Conservation (phyloP, 2,888 invertebrate species). For the Nemapogon koenigi region DNA sequence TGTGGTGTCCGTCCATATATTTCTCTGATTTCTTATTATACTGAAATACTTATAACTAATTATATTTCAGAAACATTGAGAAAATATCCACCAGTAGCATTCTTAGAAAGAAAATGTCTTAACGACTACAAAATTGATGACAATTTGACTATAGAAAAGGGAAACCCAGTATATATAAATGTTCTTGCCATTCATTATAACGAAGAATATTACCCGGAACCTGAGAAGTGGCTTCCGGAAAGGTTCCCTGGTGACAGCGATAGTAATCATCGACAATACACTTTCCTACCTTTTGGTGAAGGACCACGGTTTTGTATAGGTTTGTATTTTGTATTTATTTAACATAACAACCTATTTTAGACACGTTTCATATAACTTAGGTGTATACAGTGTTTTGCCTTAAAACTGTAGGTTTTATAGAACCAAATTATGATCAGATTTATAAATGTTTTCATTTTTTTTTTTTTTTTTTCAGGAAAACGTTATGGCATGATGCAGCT, state of each 20-base stretch:
- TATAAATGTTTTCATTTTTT: not conserved
- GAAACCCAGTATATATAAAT: slow-evolving; percentile 36
- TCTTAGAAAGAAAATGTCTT: slow-evolving; percentile 34
- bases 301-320: slow-evolving; percentile 37
- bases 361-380: no score
- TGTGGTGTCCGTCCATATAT: no score
- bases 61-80: slow-evolving; percentile 42
- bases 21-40: not conserved
- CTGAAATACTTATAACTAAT: not conserved
- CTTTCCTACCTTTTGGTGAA: slow-evolving; percentile 41
- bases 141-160: slow-evolving; percentile 29
- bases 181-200: slow-evolving; percentile 34
- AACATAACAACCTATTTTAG: not conserved
- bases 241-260: slow-evolving; percentile 27
- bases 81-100: slow-evolving; percentile 31
- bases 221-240: slow-evolving; percentile 36
- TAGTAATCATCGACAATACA: slow-evolving; percentile 32
- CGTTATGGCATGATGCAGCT: slow-evolving; percentile 45
- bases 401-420: not conserved
- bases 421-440: not conserved
- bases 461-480: slow-evolving; percentile 32
- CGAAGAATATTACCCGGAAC: slow-evolving; percentile 31
- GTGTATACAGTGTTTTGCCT: not conserved
- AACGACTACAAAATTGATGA: slow-evolving; percentile 30
- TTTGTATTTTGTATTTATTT: slow-evolving; percentile 11